Evolutionary conservation across 2,888 invertebrate species (phyloP), one percentile per base, ranked within the genome.

Genomic region (Napeogenes sylphis): DNA sequence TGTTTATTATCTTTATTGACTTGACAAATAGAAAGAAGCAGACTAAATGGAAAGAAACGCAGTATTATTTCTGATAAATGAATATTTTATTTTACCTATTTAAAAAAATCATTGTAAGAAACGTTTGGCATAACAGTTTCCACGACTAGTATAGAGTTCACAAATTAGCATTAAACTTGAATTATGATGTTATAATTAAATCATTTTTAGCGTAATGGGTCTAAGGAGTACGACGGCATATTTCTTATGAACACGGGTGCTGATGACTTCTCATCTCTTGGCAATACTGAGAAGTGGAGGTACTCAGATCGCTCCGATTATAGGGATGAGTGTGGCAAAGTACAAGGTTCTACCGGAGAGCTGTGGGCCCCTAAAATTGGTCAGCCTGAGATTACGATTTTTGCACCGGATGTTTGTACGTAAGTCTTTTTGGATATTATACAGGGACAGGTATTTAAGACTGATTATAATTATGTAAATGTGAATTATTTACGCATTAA

Each of bases 401-500:
- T 96, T 82, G 92, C 94, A 0, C 89, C 95, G 0, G 97, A 97
- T 83, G 87, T 96, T 65, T 97, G 97, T 92, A 93, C 96, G 93
- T 95, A 76, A 30, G 30, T 30, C 21, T 30, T 35, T 35, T 6
- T 6, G 35, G 35, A 35, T 35, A 35, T 35, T 4, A 35, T 6
- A 35, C 4, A 35, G 3, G 35, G 6, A 21, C 21, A 21, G 4
- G 0, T 35, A 4, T 35, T 35, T 6, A 35, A 6, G 35, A 35
- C 6, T 4, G 35, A 5, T 35, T 35, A 35, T 21, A 35, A 35
- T 5, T 5, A 5, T 35, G 4, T 35, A 3, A 30, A 10, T 8
- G 10, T 21, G 2, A 6, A 12, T 12, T 51, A 8, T 21, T 30
- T 10, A 4, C 4, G 8, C 21, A 55, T 45, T 54, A 8, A 42